phyloP scores from a whole-genome alignment of 1,140 invertebrate species.

The Calosoma granatense region DNA sequence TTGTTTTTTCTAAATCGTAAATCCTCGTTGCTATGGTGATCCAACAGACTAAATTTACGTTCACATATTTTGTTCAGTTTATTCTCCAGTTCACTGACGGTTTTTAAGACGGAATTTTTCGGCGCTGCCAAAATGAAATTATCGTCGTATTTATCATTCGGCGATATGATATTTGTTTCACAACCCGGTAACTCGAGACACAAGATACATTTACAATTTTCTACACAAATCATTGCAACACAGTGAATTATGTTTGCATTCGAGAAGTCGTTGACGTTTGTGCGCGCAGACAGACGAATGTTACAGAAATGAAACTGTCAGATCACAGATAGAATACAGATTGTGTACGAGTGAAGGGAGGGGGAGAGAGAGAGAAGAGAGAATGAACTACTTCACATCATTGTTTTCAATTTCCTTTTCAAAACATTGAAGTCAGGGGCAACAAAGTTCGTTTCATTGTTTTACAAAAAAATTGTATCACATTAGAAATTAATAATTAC shows the following conservation, averaged over 20 bases:
- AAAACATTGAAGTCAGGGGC: slow-evolving; percentile 11
- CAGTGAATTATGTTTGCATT: slow-evolving; percentile 2
- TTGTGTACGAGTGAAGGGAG: not conserved
- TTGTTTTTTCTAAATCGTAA: slow-evolving; percentile 31
- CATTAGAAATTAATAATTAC: too few relatives aligned
- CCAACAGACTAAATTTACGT: slow-evolving; percentile 19
- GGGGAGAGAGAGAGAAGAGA: too few relatives aligned
- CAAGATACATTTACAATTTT: slow-evolving; percentile 39
- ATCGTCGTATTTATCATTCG: slow-evolving; percentile 25
- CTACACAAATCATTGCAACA: slow-evolving; percentile 34
- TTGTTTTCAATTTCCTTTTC: slow-evolving; percentile 22
- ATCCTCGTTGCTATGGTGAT: slow-evolving; percentile 21
- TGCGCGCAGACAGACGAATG: not conserved
- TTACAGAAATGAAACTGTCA: not conserved
- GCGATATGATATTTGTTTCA: slow-evolving; percentile 25
- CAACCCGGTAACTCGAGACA: slow-evolving; percentile 36
- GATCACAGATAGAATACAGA: not conserved
- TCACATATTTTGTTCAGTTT: slow-evolving; percentile 21
- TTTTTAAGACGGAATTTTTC: slow-evolving; percentile 12
- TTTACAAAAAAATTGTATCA: not conserved
- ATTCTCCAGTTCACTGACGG: not conserved
- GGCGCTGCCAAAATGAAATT: slow-evolving; percentile 36
- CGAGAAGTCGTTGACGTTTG: not conserved
- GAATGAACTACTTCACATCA: slow-evolving; percentile 22
- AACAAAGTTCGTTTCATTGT: slow-evolving; percentile 8